Percentiles rank a stretch among this genome's conserved stretches.
Evolutionary conservation across 2,797 vertebrate genomes (phyloP).

Genomic region (Chelon labrosus): DNA sequence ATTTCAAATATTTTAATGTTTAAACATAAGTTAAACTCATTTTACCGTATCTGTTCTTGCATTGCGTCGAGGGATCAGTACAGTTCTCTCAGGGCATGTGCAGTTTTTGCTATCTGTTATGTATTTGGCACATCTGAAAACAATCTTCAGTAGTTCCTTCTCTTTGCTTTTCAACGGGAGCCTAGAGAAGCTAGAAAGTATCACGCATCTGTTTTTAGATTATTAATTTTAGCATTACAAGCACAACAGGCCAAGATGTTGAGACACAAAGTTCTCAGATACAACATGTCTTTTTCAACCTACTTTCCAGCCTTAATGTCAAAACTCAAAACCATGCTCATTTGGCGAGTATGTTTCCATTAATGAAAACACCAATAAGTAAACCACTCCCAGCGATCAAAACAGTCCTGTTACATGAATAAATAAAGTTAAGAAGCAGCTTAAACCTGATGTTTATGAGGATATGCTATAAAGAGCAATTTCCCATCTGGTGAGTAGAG

Average conservation of each 20-base stretch:
- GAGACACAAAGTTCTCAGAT: background rate
- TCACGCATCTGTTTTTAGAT: background rate
- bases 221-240: background rate
- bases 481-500: conserved; percentile 65
- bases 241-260: background rate
- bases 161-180: background rate
- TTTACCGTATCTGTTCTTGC: too few species aligned
- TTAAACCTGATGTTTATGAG: conserved; percentile 52
- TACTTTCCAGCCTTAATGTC: background rate
- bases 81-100: too few species aligned
- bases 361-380: conserved; percentile 45
- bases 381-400: conserved; percentile 35
- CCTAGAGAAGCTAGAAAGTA: conserved; percentile 3
- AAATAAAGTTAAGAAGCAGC: conserved; percentile 42
- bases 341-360: conserved; percentile 9
- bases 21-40: background rate
- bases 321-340: conserved; percentile 23
- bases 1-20: background rate
- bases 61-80: too few species aligned
- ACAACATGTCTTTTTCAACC: conserved; percentile 5
- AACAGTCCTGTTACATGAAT: conserved; percentile 24
- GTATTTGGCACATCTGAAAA: background rate
- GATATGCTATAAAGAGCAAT: conserved; percentile 50
- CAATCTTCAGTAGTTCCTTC: background rate
- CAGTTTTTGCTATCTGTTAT: background rate